These are phyloP conservation scores for Alfaro cultratus DNA, from an alignment of 2,797 vertebrate species.

Conservation along the genomic window DNA sequence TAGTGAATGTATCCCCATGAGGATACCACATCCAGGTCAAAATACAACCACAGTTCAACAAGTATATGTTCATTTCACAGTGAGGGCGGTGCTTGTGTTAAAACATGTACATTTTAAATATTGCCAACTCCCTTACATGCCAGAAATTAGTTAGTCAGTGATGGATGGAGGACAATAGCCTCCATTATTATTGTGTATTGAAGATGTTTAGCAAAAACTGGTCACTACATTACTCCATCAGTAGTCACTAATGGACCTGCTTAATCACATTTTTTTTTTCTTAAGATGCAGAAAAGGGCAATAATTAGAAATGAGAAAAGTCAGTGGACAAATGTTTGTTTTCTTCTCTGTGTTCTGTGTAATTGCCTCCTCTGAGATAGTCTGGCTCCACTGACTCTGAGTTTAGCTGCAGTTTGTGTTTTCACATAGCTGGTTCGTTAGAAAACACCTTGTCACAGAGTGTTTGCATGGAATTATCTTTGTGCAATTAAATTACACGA, in stretches of 20 bases:
- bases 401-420: constrained; percentile 13
- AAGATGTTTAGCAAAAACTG: neutral
- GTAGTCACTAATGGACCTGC: too few species aligned
- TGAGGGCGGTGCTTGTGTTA: neutral
- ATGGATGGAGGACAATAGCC: neutral
- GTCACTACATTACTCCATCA: neutral
- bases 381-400: constrained; percentile 1
- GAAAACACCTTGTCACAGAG: neutral
- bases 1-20: neutral
- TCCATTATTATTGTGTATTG: neutral
- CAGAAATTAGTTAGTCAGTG: neutral
- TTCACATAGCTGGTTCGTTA: neutral
- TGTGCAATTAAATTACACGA: neutral
- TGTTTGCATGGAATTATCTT: neutral
- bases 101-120: neutral
- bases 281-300: neutral
- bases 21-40: neutral
- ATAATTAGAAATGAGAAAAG: neutral
- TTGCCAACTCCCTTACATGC: neutral
- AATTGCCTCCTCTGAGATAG: constrained; percentile 10
- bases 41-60: neutral
- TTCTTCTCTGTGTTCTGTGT: constrained; percentile 10
- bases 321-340: constrained; percentile 6
- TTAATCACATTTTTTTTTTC: constrained; percentile 7
- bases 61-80: neutral